Evolutionary conservation across 2,888 invertebrate species (phyloP).

Genomic region (Drosophila histrio): DNA sequence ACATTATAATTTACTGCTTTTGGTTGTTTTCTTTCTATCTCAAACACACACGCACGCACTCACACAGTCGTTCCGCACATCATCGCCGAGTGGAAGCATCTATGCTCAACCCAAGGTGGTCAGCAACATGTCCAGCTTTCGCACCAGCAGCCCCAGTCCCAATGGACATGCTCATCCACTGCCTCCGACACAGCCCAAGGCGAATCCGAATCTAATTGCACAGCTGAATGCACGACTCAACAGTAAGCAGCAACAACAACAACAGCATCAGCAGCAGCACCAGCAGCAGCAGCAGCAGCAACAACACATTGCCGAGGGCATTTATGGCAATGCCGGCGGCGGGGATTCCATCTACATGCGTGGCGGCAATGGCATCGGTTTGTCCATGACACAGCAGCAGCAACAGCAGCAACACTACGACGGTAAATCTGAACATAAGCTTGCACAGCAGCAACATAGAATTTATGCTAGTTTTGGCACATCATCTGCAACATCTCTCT

Average conservation of each 20-base stretch:
- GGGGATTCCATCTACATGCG: slow-evolving; percentile 69
- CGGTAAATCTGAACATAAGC: slow-evolving; percentile 83
- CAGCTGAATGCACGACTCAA: slow-evolving; percentile 84
- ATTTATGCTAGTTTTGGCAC: slow-evolving; percentile 83
- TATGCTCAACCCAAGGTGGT: slow-evolving; percentile 84
- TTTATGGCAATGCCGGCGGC: slow-evolving; percentile 75
- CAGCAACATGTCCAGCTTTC: slow-evolving; percentile 84
- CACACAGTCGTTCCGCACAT: slow-evolving; percentile 83
- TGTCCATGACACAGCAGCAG: slow-evolving; percentile 71
- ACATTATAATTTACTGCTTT: slow-evolving; percentile 56
- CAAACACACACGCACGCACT: slow-evolving; percentile 3
- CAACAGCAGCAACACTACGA: slow-evolving; percentile 83
- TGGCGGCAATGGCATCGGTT: slow-evolving; percentile 43
- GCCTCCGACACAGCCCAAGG: slow-evolving; percentile 82
- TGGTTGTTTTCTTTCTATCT: slow-evolving; percentile 42
- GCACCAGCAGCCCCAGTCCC: slow-evolving; percentile 82
- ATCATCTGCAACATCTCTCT: slow-evolving; percentile 39
- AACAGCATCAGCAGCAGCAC: slow-evolving; percentile 61
- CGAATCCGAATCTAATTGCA: slow-evolving; percentile 84
- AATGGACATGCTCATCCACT: slow-evolving; percentile 77
- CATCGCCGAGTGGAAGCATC: slow-evolving; percentile 82
- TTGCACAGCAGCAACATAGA: slow-evolving; percentile 78
- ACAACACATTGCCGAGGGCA: slow-evolving; percentile 69
- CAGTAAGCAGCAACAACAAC: slow-evolving; percentile 79
- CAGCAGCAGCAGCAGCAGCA: slow-evolving; percentile 43